phyloP scores from a whole-genome alignment of 1,140 invertebrate genomes.

The Eurosta solidaginis region DNA sequence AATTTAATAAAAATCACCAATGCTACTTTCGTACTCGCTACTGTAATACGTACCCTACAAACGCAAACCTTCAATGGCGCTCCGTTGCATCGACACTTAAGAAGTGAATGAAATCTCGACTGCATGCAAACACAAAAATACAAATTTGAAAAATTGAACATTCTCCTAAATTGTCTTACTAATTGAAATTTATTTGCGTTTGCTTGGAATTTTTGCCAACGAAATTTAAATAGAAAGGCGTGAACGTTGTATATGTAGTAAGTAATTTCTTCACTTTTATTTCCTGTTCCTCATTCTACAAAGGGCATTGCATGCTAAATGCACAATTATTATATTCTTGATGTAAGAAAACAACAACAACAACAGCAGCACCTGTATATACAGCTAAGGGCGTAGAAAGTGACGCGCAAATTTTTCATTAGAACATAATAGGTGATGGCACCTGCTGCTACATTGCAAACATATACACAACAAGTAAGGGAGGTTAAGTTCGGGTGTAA shows the following conservation, averaged over 20 bases:
- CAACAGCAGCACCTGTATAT: no score
- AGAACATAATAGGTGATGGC: no score
- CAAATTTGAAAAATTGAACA: not conserved
- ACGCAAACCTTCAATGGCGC: no score
- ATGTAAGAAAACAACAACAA: not conserved
- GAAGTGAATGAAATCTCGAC: not conserved
- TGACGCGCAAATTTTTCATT: no score
- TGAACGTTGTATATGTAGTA: not conserved
- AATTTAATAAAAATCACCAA: no score
- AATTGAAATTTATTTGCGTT: constrained; percentile 19
- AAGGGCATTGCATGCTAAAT: constrained; percentile 24
- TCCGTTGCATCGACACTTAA: no score
- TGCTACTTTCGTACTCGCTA: no score
- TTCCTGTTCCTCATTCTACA: constrained; percentile 25
- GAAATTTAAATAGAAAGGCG: not conserved
- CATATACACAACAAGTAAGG: no score
- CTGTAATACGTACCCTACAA: no score
- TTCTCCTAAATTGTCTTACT: not conserved
- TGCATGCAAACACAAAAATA: not conserved
- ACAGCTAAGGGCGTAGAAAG: no score
- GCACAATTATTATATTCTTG: not conserved
- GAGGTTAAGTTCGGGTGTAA: no score
- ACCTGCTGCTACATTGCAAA: no score
- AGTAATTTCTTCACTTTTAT: not conserved
- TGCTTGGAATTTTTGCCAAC: not conserved